phyloP scores from a whole-genome alignment of 1,140 invertebrate species.

The Eciton burchellii region DNA sequence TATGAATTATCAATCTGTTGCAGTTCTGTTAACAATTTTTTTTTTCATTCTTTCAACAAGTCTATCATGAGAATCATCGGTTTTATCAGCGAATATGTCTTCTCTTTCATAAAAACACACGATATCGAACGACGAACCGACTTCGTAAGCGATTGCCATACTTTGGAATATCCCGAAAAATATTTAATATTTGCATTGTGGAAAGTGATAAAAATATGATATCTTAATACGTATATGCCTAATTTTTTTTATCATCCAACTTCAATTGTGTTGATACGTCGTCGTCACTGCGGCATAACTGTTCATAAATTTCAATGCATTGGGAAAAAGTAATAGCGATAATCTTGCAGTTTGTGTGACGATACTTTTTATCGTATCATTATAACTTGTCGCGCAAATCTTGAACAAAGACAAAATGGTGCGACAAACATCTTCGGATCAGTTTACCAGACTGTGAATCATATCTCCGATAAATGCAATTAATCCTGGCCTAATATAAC shows the following conservation, averaged over 20 bases:
- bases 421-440: not conserved
- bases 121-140: not conserved
- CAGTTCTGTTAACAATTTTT: too few species aligned
- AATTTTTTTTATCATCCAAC: slow-evolving; percentile 18
- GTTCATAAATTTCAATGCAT: not conserved
- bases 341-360: not conserved
- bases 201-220: not conserved
- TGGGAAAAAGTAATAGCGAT: not conserved
- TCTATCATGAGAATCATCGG: not conserved
- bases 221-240: not conserved
- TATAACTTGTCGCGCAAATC: slow-evolving; percentile 5
- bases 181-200: slow-evolving; percentile 13
- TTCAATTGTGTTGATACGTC: slow-evolving; percentile 17
- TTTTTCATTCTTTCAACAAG: too few species aligned
- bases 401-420: not conserved
- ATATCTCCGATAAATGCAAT: not conserved
- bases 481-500: not conserved
- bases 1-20: too few species aligned
- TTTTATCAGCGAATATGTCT: not conserved
- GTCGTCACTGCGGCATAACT: slow-evolving; percentile 10
- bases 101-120: not conserved
- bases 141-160: not conserved
- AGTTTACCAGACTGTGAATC: slow-evolving; percentile 34
- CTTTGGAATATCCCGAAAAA: not conserved
- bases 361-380: slow-evolving; percentile 6